A percentile compares a stretch with the other conserved stretches of the same genome.
Conservation (phyloP, 92 coral and sea anemone genomes). For the Epizoanthus ramosus region DNA sequence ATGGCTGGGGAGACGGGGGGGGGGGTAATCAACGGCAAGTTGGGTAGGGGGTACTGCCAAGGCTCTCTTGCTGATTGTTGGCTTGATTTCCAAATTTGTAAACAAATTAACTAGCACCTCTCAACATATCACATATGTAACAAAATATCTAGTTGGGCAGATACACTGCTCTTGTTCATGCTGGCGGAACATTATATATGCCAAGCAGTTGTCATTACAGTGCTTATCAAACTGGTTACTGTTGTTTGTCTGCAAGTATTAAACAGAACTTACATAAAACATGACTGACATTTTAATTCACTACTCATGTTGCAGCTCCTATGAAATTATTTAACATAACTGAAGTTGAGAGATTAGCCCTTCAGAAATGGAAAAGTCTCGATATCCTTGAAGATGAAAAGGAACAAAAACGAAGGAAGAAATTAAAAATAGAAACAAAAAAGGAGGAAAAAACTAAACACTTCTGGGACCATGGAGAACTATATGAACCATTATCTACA, state of each 20-base stretch:
- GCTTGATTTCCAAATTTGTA: too few relatives aligned
- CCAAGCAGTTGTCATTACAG: neutral
- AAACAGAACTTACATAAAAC: too few relatives aligned
- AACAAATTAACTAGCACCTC: too few relatives aligned
- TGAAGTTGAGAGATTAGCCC: constrained; percentile 65
- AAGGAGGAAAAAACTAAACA: constrained; percentile 78
- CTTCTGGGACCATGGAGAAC: constrained; percentile 81
- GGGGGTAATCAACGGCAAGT: too few relatives aligned
- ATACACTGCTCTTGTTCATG: too few relatives aligned
- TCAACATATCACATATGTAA: too few relatives aligned
- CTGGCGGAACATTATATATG: too few relatives aligned
- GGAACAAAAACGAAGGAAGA: constrained; percentile 55
- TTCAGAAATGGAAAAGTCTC: constrained; percentile 74
- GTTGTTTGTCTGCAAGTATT: too few relatives aligned
- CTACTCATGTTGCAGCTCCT: constrained; percentile 54
- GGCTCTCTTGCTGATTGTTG: too few relatives aligned
- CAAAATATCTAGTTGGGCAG: too few relatives aligned
- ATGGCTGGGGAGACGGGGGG: too few relatives aligned
- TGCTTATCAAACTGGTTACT: neutral
- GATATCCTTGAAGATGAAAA: constrained; percentile 70
- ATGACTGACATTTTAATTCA: neutral
- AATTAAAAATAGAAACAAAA: constrained; percentile 45
- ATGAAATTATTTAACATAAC: constrained; percentile 80
- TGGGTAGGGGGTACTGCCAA: too few relatives aligned
- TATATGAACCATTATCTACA: constrained; percentile 68